A percentile compares a stretch with the other conserved stretches of the same genome.
phyloP scores from a whole-genome alignment of 2,113 vertebrate species.

The Cochlearius cochlearius region DNA sequence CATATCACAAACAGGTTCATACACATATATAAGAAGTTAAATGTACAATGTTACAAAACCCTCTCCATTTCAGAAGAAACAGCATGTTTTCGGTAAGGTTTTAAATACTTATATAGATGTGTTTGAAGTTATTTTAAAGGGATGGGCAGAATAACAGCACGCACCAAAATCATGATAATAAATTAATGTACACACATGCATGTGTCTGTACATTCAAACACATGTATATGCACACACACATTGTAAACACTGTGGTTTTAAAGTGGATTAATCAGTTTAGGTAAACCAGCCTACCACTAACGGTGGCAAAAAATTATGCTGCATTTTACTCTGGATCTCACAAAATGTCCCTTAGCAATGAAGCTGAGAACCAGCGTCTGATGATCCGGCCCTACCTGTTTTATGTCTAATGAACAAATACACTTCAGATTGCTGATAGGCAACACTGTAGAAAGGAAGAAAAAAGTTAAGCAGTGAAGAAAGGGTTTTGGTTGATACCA shows the following conservation, averaged over 20 bases:
- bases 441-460: background rate
- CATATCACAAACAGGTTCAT: background rate
- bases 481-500: conserved; percentile 1
- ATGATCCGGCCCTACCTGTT: background rate
- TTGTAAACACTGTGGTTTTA: background rate
- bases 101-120: background rate
- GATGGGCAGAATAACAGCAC: background rate
- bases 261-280: background rate
- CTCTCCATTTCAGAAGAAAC: background rate
- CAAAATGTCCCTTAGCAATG: background rate
- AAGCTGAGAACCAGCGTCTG: background rate
- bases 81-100: background rate
- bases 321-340: background rate
- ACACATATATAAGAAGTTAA: accelerated
- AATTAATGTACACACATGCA: background rate
- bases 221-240: background rate
- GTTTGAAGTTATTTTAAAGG: background rate
- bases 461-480: background rate
- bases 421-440: background rate
- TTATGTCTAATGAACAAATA: background rate
- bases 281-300: background rate
- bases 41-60: background rate
- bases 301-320: background rate
- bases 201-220: background rate
- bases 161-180: background rate